Evolutionary conservation across 2,888 invertebrate genomes (phyloP).

Genomic region (Machimus atricapillus): DNA sequence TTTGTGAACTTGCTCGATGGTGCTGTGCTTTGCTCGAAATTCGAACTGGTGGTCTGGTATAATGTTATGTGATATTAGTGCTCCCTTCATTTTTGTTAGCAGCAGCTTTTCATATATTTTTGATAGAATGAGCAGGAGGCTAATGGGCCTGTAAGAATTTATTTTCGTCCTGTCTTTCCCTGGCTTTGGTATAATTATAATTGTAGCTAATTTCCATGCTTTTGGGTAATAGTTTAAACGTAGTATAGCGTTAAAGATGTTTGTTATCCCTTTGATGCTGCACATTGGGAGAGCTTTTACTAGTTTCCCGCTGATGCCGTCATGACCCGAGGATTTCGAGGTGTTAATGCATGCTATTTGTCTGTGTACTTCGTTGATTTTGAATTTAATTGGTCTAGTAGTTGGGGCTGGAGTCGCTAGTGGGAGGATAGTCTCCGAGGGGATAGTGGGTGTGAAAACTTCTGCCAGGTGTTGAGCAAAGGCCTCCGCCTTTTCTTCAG

Average conservation of each 20-base stretch:
- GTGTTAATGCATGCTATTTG: neutral
- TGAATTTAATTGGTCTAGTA: neutral
- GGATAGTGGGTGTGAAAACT: neutral
- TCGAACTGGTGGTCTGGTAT: neutral
- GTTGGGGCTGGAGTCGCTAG: neutral
- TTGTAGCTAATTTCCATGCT: neutral
- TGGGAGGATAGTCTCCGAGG: neutral
- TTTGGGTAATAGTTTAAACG: neutral
- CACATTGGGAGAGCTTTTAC: neutral
- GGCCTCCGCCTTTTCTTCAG: neutral
- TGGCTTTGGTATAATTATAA: neutral
- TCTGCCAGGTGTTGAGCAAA: neutral
- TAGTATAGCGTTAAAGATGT: neutral
- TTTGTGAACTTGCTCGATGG: neutral
- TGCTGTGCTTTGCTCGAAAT: neutral
- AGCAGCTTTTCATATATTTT: neutral
- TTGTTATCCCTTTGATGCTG: neutral
- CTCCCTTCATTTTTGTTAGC: neutral
- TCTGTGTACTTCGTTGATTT: too few species aligned
- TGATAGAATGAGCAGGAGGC: neutral
- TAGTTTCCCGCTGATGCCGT: neutral
- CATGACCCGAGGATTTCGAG: neutral
- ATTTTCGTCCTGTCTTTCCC: neutral
- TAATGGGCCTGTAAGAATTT: neutral
- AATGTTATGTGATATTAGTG: neutral